phyloP scores from a whole-genome alignment of 2,888 invertebrate species.

The Drosophila parthenogenetica region DNA sequence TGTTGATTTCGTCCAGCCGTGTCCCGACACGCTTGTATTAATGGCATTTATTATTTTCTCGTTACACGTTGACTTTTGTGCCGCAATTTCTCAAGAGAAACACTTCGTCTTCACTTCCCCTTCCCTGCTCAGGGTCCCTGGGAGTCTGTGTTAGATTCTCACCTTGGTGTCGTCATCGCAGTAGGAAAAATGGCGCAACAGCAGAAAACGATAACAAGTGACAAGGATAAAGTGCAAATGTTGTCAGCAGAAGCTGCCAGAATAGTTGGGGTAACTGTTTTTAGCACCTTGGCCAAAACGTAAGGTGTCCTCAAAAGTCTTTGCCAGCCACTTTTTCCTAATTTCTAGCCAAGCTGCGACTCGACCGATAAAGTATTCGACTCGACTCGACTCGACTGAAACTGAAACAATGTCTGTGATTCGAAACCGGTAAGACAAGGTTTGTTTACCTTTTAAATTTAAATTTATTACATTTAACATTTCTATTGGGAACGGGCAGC shows the following conservation, averaged over 20 bases:
- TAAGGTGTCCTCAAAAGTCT: constrained; percentile 23
- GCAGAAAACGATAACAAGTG: constrained; percentile 73
- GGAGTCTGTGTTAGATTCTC: background rate
- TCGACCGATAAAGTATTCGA: constrained; percentile 61
- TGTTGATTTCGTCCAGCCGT: constrained; percentile 27
- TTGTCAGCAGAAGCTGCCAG: constrained; percentile 59
- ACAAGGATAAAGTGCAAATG: constrained; percentile 80
- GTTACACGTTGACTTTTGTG: constrained; percentile 83
- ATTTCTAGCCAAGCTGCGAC: constrained; percentile 64
- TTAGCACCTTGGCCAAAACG: constrained; percentile 33
- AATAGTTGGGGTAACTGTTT: constrained; percentile 50
- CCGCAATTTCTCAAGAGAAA: constrained; percentile 77
- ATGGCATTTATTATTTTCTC: constrained; percentile 84
- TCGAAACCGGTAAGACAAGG: constrained; percentile 14
- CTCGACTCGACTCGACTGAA: constrained; percentile 6
- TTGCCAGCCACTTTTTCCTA: constrained; percentile 56
- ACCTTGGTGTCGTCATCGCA: constrained; percentile 40
- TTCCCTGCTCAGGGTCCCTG: too few species aligned
- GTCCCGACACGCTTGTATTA: constrained; percentile 67
- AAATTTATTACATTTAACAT: constrained; percentile 69
- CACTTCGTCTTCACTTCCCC: constrained; percentile 17
- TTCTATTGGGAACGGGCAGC: constrained; percentile 14
- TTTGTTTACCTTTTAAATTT: constrained; percentile 78
- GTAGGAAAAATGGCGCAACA: constrained; percentile 57
- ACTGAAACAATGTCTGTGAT: constrained; percentile 28